Base-by-base conservation (phyloP, 2,113 vertebrate species). In the Pygoscelis antarcticus region DNA sequence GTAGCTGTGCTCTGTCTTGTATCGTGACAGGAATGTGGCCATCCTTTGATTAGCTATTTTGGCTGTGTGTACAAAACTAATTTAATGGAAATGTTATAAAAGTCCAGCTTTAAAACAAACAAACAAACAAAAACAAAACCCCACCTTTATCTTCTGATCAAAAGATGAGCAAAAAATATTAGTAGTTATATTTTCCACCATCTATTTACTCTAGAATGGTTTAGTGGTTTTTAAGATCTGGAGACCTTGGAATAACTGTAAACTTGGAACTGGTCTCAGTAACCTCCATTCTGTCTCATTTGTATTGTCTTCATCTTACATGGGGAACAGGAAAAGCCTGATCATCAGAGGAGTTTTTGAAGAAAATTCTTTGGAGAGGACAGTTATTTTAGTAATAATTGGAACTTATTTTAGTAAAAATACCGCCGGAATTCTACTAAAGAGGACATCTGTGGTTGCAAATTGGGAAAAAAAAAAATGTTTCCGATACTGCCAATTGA, bases 401-500 rank as follows among this genome's bases (percentile, higher is more conserved):
- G 34, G 20, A 93, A 66, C 6, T 71, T 76, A 58, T n/a, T 89
- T 85, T 54, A 54, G 32, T 71, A 38, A 68, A 84, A 85, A 65
- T 87, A 89, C 69, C 26, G 13, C 74, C 68, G 51, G 42, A 87
- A 54, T 79, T 76, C 15, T 72, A 6, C 29, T 85, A 10, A 89
- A 87, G 80, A 77, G n/a, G 22, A 78, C 71, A 66, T 74, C 46
- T 96, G 90, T 83, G 76, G 44, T 42, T 83, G 52, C 66, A 90
- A 72, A 91, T 87, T 8, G 79, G 38, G 58, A 7, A 14, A 57
- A 87, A 57, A 87, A 93, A 66, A 64, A 58, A 10, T 7, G 19
- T 95, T 88, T 91, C 38, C 6, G 32, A 60, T 91, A 38, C 90
- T 91, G 78, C 69, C 93, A 94, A 20, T 62, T 78, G 68, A 95